These are phyloP conservation scores for Isotomurus palustris DNA, from an alignment of 2,888 invertebrate genomes.

Conservation along the genomic window DNA sequence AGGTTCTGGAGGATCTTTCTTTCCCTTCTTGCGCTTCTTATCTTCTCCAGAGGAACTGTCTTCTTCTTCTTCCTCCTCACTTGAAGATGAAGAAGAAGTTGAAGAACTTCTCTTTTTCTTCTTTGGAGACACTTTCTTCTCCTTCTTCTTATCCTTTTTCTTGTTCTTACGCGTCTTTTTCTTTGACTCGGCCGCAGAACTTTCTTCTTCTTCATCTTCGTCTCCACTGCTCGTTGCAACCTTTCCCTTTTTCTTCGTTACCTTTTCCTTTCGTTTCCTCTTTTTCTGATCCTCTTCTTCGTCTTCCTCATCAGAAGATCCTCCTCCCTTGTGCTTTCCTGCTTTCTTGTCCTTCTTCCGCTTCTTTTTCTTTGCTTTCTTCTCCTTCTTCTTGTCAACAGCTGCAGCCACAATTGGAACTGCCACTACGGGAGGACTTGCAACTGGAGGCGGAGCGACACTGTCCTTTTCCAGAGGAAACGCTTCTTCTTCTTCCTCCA, in stretches of 20 bases:
- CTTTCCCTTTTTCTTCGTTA: slow-evolving; percentile 36
- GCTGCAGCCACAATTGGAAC: not conserved
- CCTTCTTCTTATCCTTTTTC: not conserved
- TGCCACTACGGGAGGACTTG: not conserved
- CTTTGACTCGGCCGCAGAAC: slow-evolving; percentile 23
- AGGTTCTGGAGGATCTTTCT: too few relatives aligned
- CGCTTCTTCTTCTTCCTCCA: slow-evolving; percentile 1
- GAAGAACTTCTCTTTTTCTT: slow-evolving; percentile 17
- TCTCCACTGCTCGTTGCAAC: slow-evolving; percentile 28
- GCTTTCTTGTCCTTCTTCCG: slow-evolving; percentile 36
- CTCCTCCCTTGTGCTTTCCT: slow-evolving; percentile 46
- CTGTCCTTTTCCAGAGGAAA: slow-evolving; percentile 37
- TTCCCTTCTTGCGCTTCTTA: not conserved
- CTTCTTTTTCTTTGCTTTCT: not conserved
- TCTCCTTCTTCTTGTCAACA: not conserved
- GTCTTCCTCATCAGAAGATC: slow-evolving; percentile 16
- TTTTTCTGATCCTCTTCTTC: slow-evolving; percentile 6
- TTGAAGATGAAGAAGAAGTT: slow-evolving; percentile 4
- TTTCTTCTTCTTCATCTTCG: slow-evolving; percentile 23
- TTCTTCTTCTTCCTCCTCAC: slow-evolving; percentile 9
- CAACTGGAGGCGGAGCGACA: not conserved
- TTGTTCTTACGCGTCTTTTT: not conserved
- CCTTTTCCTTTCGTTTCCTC: slow-evolving; percentile 18
- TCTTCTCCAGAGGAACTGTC: slow-evolving; percentile 7
- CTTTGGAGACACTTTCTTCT: slow-evolving; percentile 10